Conservation (phyloP, 1,140 invertebrate species). For the Eulimnadia texana region DNA sequence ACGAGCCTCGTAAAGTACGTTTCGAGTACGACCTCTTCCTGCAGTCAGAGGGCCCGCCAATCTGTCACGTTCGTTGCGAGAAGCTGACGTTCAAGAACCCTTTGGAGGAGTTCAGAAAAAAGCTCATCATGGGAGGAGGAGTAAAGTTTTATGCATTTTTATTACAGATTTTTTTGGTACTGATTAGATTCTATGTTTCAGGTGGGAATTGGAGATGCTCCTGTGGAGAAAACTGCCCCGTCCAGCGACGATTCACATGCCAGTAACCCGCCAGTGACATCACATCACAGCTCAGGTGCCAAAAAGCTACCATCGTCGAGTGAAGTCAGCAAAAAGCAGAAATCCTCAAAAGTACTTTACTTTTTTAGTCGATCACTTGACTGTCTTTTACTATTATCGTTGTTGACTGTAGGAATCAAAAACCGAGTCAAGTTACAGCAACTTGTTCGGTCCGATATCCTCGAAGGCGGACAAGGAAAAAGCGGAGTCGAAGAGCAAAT, state of each 20-base stretch:
- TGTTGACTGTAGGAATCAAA: too few relatives aligned
- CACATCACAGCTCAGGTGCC: constrained; percentile 16
- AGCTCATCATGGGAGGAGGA: constrained; percentile 76
- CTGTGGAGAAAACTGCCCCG: constrained; percentile 13
- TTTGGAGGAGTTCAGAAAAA: constrained; percentile 72
- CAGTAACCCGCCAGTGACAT: constrained; percentile 5
- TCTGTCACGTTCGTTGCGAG: constrained; percentile 47
- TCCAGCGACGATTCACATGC: constrained; percentile 14
- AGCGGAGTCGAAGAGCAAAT: constrained; percentile 29
- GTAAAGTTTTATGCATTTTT: constrained; percentile 27
- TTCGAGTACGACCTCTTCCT: constrained; percentile 78
- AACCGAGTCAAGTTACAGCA: constrained; percentile 48
- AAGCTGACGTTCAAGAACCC: constrained; percentile 69
- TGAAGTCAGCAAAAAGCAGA: constrained; percentile 50
- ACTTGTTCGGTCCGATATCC: constrained; percentile 64
- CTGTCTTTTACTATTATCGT: too few relatives aligned
- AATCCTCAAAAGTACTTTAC: constrained; percentile 39
- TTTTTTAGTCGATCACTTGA: too few relatives aligned
- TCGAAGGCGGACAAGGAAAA: constrained; percentile 32
- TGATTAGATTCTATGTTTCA: background rate
- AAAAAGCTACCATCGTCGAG: constrained; percentile 19
- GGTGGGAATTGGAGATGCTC: background rate
- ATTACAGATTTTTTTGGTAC: background rate
- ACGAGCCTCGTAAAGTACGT: constrained; percentile 72
- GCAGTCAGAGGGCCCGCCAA: constrained; percentile 51